Base-by-base conservation (phyloP, 1,140 invertebrate genomes). In the Tenebrio molitor region DNA sequence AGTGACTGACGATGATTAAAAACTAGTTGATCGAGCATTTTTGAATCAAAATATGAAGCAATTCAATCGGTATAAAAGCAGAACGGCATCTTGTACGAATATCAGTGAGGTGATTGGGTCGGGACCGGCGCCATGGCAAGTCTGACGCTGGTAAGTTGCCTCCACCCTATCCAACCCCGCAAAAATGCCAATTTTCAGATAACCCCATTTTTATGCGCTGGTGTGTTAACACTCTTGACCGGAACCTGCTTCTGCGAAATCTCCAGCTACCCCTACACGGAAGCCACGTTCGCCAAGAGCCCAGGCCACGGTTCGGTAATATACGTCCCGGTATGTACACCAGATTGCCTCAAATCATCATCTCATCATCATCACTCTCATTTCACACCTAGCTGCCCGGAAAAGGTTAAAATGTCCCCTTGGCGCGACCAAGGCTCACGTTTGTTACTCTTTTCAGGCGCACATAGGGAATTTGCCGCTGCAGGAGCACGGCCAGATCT, bases 291-390 rank as follows among this genome's bases (percentile, higher is more conserved):
- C 5, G 4, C 0, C 10, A 50, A 50, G 19, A 19, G 29, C n/a
- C 17, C 62, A 39, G 29, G n/a, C 6, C 36, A 39, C 12, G 36
- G 36, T 2, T 29, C 64, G 2, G 36, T 44, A 12, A 19, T 66
- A n/a, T 66, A 66, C n/a, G 39, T 66, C 19, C 64, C 64, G 64
- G 64, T 66, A 25, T 66, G 64, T 25, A 29, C 15, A 5, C 64
- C 64, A 1, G 50, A 58, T 14, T 66, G 64, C 64, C 3, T 25
- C 36, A 19, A 44, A 17, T 19, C 34, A 66, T 29, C 64, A n/a
- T 33, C 42, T 44, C 64, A 34, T 10, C 64, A 34, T 7, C 58
- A 25, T 29, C 50, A 34, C 17, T 19, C 8, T 39, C 36, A 39
- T 3, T 8, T 29, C 25, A 29, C 8, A 4, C 25, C 3, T 29